phyloP scores from a whole-genome alignment of 2,113 vertebrate genomes.

The Corythornis madagascariensis region DNA sequence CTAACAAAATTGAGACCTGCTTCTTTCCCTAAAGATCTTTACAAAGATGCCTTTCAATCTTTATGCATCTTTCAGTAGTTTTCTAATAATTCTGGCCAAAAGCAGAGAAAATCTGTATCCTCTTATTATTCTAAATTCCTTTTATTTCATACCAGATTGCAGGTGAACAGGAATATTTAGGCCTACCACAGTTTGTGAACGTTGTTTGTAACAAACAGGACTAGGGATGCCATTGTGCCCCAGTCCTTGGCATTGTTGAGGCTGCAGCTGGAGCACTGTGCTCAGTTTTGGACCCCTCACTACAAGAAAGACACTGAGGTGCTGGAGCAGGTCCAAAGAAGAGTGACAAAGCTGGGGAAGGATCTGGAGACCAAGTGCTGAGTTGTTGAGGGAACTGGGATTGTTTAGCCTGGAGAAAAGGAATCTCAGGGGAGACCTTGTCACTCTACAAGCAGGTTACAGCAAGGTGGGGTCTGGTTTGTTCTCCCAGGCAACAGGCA shows the following conservation, averaged over 20 bases:
- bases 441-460: background rate
- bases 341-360: too few species aligned
- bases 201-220: background rate
- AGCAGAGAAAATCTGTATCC: background rate
- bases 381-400: too few species aligned
- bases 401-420: background rate
- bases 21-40: background rate
- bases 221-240: background rate
- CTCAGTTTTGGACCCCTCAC: background rate
- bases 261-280: background rate
- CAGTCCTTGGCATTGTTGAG: background rate
- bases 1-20: background rate
- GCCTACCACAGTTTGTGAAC: background rate
- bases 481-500: background rate
- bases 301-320: background rate
- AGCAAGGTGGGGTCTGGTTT: rapidly evolving
- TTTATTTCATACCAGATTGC: background rate
- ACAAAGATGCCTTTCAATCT: background rate
- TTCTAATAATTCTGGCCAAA: background rate
- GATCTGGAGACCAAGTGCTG: too few species aligned
- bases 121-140: background rate
- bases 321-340: too few species aligned
- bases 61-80: background rate
- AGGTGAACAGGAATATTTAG: background rate
- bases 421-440: background rate